These are phyloP conservation scores for Sylvilagus bachmani DNA, from an alignment of 2,113 vertebrate species.

Conservation along the genomic window DNA sequence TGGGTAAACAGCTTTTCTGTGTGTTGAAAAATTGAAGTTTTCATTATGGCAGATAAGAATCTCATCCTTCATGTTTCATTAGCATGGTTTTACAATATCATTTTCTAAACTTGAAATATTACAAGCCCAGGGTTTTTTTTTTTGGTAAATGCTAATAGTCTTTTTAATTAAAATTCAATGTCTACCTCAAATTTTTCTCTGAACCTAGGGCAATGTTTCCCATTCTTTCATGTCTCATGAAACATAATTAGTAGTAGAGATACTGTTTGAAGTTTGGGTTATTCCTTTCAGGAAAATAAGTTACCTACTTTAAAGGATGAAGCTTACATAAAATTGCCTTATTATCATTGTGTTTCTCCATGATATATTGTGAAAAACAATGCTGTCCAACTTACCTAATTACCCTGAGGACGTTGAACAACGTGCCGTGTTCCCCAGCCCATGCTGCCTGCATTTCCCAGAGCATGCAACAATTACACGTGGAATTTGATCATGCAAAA, in stretches of 20 bases:
- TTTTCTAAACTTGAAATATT: conserved; percentile 3
- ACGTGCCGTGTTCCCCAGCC: not conserved
- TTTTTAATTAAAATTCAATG: conserved; percentile 51
- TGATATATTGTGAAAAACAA: not conserved
- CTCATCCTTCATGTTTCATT: conserved; percentile 16
- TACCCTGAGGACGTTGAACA: not conserved
- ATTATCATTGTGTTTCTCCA: not conserved
- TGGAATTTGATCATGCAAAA: not conserved
- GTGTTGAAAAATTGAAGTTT: not conserved
- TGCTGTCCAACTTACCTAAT: not conserved
- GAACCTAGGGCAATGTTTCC: conserved; percentile 8
- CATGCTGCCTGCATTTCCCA: not conserved
- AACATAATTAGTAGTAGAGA: not conserved
- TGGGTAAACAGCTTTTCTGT: not conserved
- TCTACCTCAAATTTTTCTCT: conserved; percentile 31
- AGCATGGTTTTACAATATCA: not conserved
- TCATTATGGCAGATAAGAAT: not conserved
- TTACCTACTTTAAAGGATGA: conserved; percentile 3
- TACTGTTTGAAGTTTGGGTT: not conserved
- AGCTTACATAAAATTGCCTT: not conserved
- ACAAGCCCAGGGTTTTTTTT: not conserved
- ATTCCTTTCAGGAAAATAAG: not conserved
- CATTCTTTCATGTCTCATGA: not conserved
- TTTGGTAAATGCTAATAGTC: conserved; percentile 23
- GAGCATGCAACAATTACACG: not conserved